Evolutionary conservation across 2,797 vertebrate species (phyloP).

Genomic region (Paedocypris micromegethes): DNA sequence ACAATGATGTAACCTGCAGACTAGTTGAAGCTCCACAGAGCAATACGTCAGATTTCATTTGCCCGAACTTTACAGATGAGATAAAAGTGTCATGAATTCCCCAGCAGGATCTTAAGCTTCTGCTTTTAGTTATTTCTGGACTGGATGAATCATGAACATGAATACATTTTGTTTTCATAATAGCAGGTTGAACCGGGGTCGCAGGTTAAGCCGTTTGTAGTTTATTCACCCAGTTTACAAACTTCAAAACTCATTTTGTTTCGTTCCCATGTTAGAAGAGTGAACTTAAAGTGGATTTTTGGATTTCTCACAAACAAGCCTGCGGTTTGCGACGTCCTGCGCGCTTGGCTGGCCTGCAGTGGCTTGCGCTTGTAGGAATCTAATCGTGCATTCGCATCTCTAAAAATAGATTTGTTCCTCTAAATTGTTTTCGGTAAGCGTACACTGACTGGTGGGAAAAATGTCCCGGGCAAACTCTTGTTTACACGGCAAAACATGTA

Average conservation of each 20-base stretch:
- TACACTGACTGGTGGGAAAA: conserved; percentile 52
- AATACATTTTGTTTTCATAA: conserved; percentile 44
- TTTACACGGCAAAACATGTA: background rate
- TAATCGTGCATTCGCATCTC: conserved; percentile 50
- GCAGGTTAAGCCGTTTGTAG: background rate
- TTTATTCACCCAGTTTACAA: too few relatives aligned
- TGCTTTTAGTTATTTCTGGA: conserved; percentile 6
- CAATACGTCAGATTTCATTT: conserved; percentile 52
- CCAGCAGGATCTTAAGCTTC: conserved; percentile 15
- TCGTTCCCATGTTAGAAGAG: too few relatives aligned
- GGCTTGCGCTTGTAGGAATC: conserved; percentile 43
- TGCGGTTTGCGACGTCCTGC: background rate
- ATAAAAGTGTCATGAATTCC: conserved; percentile 47
- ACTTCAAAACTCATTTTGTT: too few relatives aligned
- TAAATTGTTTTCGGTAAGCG: conserved; percentile 59
- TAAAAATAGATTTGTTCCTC: conserved; percentile 68
- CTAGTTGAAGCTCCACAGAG: conserved; percentile 2
- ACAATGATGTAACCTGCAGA: conserved; percentile 36
- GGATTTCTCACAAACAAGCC: background rate
- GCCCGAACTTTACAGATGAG: conserved; percentile 35
- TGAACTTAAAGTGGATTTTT: background rate
- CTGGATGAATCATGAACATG: conserved; percentile 31
- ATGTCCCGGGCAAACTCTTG: conserved; percentile 53
- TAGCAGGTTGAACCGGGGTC: conserved; percentile 37
- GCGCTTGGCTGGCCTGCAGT: conserved; percentile 18